Conservation (phyloP, 2,797 vertebrate species). For the Cercopithecus mitis region DNA sequence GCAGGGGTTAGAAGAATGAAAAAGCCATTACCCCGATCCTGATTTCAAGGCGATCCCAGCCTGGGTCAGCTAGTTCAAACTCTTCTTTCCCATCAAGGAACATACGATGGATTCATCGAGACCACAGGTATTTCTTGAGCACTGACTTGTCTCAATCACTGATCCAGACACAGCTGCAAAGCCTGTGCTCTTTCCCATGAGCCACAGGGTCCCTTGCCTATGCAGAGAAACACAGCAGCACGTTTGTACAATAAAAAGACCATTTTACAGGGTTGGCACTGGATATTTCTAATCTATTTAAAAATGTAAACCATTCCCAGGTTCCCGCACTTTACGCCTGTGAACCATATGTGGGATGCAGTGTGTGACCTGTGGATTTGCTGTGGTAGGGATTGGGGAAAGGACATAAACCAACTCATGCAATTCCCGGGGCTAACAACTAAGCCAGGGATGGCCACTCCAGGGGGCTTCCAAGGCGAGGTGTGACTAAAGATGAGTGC, state of each 20-base stretch:
- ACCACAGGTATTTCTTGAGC: accelerated
- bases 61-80: accelerated
- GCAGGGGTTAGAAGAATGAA: accelerated
- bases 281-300: not conserved
- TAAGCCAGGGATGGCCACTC: accelerated
- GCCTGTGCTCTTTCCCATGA: accelerated
- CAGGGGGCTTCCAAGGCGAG: accelerated
- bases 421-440: accelerated
- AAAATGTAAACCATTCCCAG: not conserved
- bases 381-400: accelerated
- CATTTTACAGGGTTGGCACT: accelerated
- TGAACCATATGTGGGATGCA: too few species aligned
- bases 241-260: accelerated
- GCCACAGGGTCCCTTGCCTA: accelerated
- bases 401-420: accelerated
- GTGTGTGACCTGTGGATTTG: accelerated
- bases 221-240: accelerated
- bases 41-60: not conserved
- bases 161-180: too few species aligned
- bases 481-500: too few species aligned
- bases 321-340: too few species aligned
- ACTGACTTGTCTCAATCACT: not conserved
- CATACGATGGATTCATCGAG: accelerated
- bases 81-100: not conserved
- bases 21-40: accelerated